phyloP scores from a whole-genome alignment of 2,888 invertebrate genomes.

The Chloroclystis v-ata region DNA sequence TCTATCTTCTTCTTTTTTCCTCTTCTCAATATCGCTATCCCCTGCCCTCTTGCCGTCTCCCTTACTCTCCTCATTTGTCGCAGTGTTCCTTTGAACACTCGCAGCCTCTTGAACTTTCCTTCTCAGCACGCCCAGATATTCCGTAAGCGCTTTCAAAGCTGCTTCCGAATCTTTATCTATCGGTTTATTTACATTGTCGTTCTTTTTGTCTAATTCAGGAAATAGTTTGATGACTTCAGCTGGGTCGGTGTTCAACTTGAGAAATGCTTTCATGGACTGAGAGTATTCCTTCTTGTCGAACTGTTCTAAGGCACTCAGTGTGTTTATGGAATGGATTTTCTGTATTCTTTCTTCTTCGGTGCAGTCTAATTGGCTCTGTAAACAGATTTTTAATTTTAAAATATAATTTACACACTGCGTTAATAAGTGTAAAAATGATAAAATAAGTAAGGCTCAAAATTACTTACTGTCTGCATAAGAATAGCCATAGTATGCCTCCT shows the following conservation, averaged over 20 bases:
- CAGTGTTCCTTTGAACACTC: slow-evolving; percentile 29
- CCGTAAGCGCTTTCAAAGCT: slow-evolving; percentile 91
- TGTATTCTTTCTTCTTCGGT: slow-evolving; percentile 87
- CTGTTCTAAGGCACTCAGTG: slow-evolving; percentile 92
- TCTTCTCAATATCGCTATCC: slow-evolving; percentile 15
- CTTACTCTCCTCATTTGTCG: background rate
- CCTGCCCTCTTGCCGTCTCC: background rate
- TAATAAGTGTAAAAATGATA: too few relatives aligned
- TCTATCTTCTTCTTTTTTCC: slow-evolving; percentile 40
- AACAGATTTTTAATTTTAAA: slow-evolving; percentile 4
- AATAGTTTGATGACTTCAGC: slow-evolving; percentile 96
- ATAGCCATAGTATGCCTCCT: slow-evolving; percentile 39
- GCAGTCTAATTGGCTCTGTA: slow-evolving; percentile 89
- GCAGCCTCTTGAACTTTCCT: slow-evolving; percentile 44
- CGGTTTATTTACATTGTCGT: slow-evolving; percentile 62
- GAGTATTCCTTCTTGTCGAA: slow-evolving; percentile 93
- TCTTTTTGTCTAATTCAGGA: slow-evolving; percentile 86
- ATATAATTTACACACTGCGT: too few relatives aligned
- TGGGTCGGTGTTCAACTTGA: slow-evolving; percentile 93
- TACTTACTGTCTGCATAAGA: slow-evolving; percentile 36
- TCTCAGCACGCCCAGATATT: slow-evolving; percentile 90
- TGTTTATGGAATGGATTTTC: slow-evolving; percentile 92
- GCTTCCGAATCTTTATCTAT: slow-evolving; percentile 91
- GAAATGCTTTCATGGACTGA: slow-evolving; percentile 94
- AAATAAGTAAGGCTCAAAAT: background rate